phyloP scores from a whole-genome alignment of 2,797 vertebrate species.

The Neostethus bicornis region DNA sequence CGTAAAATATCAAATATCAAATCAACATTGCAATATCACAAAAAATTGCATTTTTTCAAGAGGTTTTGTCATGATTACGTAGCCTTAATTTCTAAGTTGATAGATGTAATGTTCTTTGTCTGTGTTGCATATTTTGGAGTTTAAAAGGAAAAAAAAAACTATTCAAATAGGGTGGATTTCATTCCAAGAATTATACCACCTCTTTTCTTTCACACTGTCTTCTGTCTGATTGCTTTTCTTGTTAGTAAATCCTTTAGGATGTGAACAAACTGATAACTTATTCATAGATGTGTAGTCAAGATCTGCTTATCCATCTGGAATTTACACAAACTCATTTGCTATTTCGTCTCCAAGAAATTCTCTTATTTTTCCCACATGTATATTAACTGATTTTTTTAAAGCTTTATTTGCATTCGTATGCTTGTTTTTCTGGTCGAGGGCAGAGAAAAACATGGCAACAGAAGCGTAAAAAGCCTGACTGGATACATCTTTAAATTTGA shows the following conservation, averaged over 20 bases:
- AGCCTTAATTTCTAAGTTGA: too few relatives aligned
- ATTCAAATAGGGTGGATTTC: constrained; percentile 7
- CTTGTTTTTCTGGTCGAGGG: not conserved
- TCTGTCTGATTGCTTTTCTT: constrained; percentile 64
- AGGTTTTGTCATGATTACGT: too few relatives aligned
- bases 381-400: constrained; percentile 31
- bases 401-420: not conserved
- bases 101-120: constrained; percentile 26
- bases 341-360: constrained; percentile 21
- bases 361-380: constrained; percentile 1
- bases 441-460: not conserved
- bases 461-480: constrained; percentile 17
- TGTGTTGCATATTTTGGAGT: constrained; percentile 32
- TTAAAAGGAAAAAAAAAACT: constrained; percentile 6
- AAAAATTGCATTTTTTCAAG: too few relatives aligned
- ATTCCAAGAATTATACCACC: constrained; percentile 31
- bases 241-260: constrained; percentile 59
- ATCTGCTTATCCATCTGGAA: constrained; percentile 50
- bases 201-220: constrained; percentile 43
- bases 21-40: too few relatives aligned
- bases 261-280: constrained; percentile 57
- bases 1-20: too few relatives aligned
- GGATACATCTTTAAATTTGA: constrained; percentile 51
- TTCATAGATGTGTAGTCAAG: constrained; percentile 60
- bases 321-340: constrained; percentile 55